Evolutionary conservation across 2,888 invertebrate species (phyloP), one percentile per base, ranked within the genome.

Genomic region (Cylindroiulus punctatus): DNA sequence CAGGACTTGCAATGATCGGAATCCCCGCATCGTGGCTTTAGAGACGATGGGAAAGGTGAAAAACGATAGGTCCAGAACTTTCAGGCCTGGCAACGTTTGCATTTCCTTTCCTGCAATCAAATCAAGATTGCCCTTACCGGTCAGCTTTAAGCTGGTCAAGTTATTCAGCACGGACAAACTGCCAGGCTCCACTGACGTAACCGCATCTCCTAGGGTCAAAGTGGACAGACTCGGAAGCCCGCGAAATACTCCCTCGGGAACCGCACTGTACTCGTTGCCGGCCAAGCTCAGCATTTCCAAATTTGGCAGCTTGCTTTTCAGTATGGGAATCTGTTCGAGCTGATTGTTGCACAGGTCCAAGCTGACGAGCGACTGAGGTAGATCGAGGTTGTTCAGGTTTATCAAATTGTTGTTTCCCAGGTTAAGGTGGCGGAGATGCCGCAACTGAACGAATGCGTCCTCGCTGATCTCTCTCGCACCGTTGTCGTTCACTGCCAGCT

Each of bases 311-410:
- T 36, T 7, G 32, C 19, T 22, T n/a, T 36, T 36, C 5, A 84
- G 40, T 14, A 17, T 8, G 5, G 26, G 30, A 2, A 42, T 32
- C 12, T 85, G 30, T 32, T 85, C 57, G 17, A 85, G n/a, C 17
- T 65, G 76, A 19, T 85, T 85, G 17, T 85, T 30, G 32, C 65
- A 30, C 12, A 85, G 36, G 57, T 85, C 85, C 65, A 85, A 19
- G n/a, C 30, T n/a, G 30, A 36, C 76, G n/a, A 85, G 57, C 14
- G 85, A 65, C n/a, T 32, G 19, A 7, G 85, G 85, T 36, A 85
- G 17, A 32, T 52, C 85, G 10, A 42, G 5, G 10, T 30, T 30
- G 30, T 85, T n/a, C 26, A 65, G 19, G 30, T 32, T 85, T 22
- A 32, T 5, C 32, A 85, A n/a, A 32, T 65, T 65, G 76, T 85